Evolutionary conservation across 2,888 invertebrate genomes (phyloP), one percentile per base, ranked within the genome.

Genomic region (Litoditis marina): DNA sequence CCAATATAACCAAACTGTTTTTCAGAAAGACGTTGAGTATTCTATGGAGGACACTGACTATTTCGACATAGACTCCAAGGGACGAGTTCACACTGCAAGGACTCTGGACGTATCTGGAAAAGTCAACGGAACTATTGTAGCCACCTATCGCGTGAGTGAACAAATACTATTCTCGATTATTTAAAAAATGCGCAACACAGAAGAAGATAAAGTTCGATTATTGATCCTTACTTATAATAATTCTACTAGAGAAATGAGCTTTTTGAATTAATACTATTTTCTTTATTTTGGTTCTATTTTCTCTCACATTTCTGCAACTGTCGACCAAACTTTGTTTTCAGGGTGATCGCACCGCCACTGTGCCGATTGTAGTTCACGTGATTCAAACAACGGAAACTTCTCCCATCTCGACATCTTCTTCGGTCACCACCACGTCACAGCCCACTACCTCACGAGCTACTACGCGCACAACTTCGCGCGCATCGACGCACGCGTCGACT

Each of bases 51-150:
- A 55, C 8, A 63, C 52, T 11, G 63, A 61, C 1, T 28, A 59
- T 25, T 46, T 72, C 27, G 50, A 47, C 1, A 57, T 73, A 13
- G 66, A 69, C 51, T 30, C 50, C 5, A 62, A 68, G 6, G 73
- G 73, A 6, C 34, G 65, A 19, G 63, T 73, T 0, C 30, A 66
- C 2, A 64, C 69, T 3, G 44, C 54, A 25, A 53, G 54, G 36
- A 59, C 65, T 11, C 50, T 70, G 11, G 42, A 31, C 25, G 57
- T 50, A 53, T 32, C 46, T 16, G 50, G 50, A 36, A 68, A 62
- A 2, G 60, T 69, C 30, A 63, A 66, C 54, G 67, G 68, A 28
- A 62, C 66, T 2, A 54, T 73, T 28, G 60, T 70, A 32, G 73
- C 68, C 3, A 63, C 63, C 8, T 52, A 50, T 16, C 49, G 46